Base-by-base conservation (phyloP, 2,113 vertebrate genomes). In the Tyrannus savana region DNA sequence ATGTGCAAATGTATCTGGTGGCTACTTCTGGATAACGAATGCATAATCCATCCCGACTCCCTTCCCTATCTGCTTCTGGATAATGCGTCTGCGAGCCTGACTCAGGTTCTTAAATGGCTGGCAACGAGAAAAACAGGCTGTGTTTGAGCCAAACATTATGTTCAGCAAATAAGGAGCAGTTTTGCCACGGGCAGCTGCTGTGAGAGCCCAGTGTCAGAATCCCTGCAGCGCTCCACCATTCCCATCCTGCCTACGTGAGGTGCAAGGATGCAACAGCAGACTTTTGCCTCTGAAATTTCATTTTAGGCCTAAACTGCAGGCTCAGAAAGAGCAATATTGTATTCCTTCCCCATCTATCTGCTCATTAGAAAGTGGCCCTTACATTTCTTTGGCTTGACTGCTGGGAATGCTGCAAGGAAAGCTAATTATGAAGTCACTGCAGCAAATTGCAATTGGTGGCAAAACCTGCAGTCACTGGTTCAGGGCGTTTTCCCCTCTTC, bases 91-190 rank as follows among this genome's bases (percentile, higher is more conserved):
- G 78, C 2, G 63, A 91, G 89, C 59, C 85, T 89, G 78, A 94
- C 39, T 86, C 91, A 91, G 87, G 92, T 31, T 77, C 55, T 37
- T 37, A 74, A 90, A 90, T 53, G 96, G 87, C 10, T 93, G 87
- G 90, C 90, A 94, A 87, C 0, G 11, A 78, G 67, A 27, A 53
- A 78, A 91, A 67, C 87, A 92, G 84, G 79, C 95, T 84, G 90
- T 39, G 23, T 63, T 63, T 47, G 85, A 93, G 90, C 87, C 92
- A 96, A 74, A 88, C 87, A 59, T 79, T 75, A 16, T 71, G 89
- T 77, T 95, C 87, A 92, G 90, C 76, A 94, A 93, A 90, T 47
- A 88, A 92, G 85, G 91, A 82, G 55, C 47, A 44, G 92, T 31
- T 80, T 22, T 42, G 83, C 72, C 73, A n/a, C 2, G 75, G 86